A percentile compares a stretch with the other conserved stretches of the same genome.
Conservation (phyloP, 2,888 invertebrate genomes). For the Drosophila gaucha region DNA sequence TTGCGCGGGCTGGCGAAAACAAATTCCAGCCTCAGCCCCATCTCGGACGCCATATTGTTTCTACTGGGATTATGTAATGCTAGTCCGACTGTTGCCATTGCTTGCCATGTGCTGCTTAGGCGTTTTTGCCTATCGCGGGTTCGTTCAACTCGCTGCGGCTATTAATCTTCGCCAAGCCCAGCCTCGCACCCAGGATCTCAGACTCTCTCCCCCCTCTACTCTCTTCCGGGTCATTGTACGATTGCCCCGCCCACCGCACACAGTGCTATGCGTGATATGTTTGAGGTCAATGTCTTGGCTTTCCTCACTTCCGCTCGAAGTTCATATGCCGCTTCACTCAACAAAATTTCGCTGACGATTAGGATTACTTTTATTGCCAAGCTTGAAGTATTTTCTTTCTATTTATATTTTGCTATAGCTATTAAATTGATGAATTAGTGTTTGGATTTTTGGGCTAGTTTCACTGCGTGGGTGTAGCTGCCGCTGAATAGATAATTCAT, state of each 20-base stretch:
- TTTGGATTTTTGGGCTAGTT: conserved; percentile 38
- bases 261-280: conserved; percentile 36
- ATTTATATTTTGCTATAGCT: conserved; percentile 14
- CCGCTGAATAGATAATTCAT: conserved; percentile 5
- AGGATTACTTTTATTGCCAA: conserved; percentile 15
- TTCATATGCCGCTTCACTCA: conserved; percentile 3
- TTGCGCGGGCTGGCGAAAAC: conserved; percentile 52
- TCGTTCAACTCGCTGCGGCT: conserved; percentile 64
- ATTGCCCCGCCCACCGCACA: conserved; percentile 7
- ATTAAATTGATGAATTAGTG: conserved; percentile 69
- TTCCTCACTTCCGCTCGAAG: conserved; percentile 36
- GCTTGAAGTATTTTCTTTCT: not conserved
- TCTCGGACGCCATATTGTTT: conserved; percentile 12
- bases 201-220: not conserved
- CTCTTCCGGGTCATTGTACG: conserved; percentile 50
- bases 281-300: conserved; percentile 63
- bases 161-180: conserved; percentile 62
- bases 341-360: conserved; percentile 46
- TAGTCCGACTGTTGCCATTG: conserved; percentile 41
- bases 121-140: conserved; percentile 48
- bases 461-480: not conserved
- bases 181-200: conserved; percentile 22
- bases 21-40: not conserved
- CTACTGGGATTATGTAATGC: conserved; percentile 8
- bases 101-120: conserved; percentile 8